Evolutionary conservation across 1,140 invertebrate genomes (phyloP).

Genomic region (Diachasmimorpha longicaudata): DNA sequence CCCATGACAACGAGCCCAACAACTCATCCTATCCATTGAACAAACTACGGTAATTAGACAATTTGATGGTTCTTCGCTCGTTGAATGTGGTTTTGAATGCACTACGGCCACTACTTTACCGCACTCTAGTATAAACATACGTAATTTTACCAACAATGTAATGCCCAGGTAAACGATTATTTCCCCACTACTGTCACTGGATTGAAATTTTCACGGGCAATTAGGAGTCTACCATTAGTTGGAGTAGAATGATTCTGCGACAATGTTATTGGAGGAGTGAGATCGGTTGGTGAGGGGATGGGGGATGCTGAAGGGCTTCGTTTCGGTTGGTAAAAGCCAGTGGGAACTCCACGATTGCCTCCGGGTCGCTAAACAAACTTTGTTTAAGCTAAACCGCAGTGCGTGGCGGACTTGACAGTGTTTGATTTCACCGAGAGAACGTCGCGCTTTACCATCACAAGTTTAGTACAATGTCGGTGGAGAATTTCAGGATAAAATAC

Average conservation of each 20-base stretch:
- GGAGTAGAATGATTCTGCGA: conserved; percentile 22
- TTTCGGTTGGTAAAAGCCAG: conserved; percentile 23
- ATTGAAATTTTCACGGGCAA: conserved; percentile 33
- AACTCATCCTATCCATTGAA: conserved; percentile 4
- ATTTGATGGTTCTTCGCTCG: conserved; percentile 10
- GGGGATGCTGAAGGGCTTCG: neutral
- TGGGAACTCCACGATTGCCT: conserved; percentile 28
- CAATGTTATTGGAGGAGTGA: conserved; percentile 27
- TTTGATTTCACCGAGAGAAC: conserved; percentile 30
- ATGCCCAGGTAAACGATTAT: neutral
- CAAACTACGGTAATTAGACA: conserved; percentile 4
- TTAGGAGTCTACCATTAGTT: conserved; percentile 28
- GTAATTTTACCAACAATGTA: neutral
- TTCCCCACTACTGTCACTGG: neutral
- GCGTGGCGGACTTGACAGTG: conserved; percentile 32
- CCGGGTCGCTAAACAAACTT: conserved; percentile 30
- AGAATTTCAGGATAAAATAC: neutral
- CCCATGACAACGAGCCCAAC: conserved; percentile 26
- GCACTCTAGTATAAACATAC: neutral
- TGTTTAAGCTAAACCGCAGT: conserved; percentile 30
- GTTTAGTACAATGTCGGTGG: neutral
- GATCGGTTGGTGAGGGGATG: too few species aligned
- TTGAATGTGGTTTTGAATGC: neutral
- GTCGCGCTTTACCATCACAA: conserved; percentile 1
- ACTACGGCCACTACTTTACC: neutral